Base-by-base conservation (phyloP, 2,888 invertebrate species). In the Podotricha telesiphe region DNA sequence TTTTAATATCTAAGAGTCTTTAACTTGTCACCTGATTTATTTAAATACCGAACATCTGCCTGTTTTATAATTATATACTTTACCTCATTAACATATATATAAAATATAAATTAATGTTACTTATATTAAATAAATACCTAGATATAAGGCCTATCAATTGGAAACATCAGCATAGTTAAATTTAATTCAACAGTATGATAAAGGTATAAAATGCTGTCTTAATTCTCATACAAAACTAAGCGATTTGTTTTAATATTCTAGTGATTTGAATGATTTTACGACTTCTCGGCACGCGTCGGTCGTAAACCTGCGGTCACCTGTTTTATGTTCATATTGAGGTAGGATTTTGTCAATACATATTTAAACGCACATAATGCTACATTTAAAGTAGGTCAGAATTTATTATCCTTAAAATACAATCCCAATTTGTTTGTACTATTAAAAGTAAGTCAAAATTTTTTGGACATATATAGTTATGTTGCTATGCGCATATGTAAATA, bases 271-370 rank as follows among this genome's bases (percentile, higher is more conserved):
- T 71, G 68, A 68, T 73, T 88, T 87, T 78, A 80, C 83, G 86
- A 86, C 59, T 78, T 83, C 50, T 53, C 66, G 79, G 82, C 88
- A 86, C 87, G 86, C 84, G 88, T 82, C 80, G 86, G 79, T 87
- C 88, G 87, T 91, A 91, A 90, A 88, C 83, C 82, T 84, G 81
- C 86, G 88, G 91, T 91, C 91, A 91, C 91, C 91, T 91, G 91
- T 89, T 89, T 66, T 86, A 66, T 66, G 50, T 42, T 63, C 40
- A 34, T 61, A 56, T 73, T 73, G 72, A 70, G 72, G 72, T 68
- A 73, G 70, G 65, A 37, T 71, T 63, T 65, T 69, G 45, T 63
- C 55, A 56, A 68, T 63, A 63, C 37, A 68, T 15, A 56, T 68
- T 62, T 56, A 68, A 63, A 68, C 37, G 40, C 45, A 61, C 61